phyloP scores from a whole-genome alignment of 2,888 invertebrate species.

The Acronicta alni region DNA sequence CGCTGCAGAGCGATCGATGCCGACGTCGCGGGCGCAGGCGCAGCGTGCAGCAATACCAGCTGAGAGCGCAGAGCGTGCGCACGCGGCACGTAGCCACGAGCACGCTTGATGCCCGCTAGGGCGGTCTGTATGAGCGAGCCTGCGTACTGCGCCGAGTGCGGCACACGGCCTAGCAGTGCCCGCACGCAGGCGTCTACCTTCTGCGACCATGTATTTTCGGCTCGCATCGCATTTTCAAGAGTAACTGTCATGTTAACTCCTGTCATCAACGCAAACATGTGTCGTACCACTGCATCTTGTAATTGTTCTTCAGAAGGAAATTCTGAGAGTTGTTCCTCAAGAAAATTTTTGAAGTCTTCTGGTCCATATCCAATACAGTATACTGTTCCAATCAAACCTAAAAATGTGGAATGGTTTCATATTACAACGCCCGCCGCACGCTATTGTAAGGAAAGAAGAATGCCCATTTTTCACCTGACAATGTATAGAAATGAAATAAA shows the following conservation, averaged over 20 bases:
- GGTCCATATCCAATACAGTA: conserved; percentile 73
- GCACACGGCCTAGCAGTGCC: conserved; percentile 63
- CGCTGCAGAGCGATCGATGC: conserved; percentile 38
- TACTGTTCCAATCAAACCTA: conserved; percentile 70
- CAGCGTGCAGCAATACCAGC: conserved; percentile 61
- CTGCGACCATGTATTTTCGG: conserved; percentile 53
- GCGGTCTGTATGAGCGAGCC: conserved; percentile 64
- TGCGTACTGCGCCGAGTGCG: conserved; percentile 72
- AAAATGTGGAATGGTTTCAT: conserved; percentile 2
- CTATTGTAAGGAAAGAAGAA: too few relatives aligned
- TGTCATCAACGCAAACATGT: conserved; percentile 69
- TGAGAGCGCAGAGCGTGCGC: conserved; percentile 58
- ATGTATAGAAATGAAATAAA: too few relatives aligned
- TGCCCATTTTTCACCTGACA: too few relatives aligned
- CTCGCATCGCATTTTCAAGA: conserved; percentile 42
- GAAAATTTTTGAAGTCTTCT: conserved; percentile 56
- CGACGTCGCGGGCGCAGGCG: not conserved
- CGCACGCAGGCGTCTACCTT: conserved; percentile 64
- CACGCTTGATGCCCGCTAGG: conserved; percentile 57
- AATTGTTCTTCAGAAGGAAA: conserved; percentile 61
- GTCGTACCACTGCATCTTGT: conserved; percentile 66
- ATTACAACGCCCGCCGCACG: too few relatives aligned
- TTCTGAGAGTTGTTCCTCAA: conserved; percentile 61
- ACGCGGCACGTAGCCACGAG: conserved; percentile 43
- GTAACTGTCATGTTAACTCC: conserved; percentile 17